phyloP scores from a whole-genome alignment of 1,140 invertebrate genomes.

The Zaprionus lachaisei region DNA sequence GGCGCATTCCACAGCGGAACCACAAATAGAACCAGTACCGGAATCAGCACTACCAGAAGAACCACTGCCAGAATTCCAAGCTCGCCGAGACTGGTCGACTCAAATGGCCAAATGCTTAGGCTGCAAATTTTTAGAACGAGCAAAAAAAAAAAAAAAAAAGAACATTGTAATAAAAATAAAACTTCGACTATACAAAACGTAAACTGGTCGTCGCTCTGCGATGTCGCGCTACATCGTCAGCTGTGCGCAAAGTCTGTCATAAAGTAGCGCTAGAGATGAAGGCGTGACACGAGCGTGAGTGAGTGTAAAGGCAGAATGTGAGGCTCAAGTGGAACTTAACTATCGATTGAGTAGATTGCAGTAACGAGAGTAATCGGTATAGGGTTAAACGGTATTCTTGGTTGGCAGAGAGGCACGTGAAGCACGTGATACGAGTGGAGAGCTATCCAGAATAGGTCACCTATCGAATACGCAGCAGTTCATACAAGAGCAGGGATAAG shows the following conservation, averaged over 20 bases:
- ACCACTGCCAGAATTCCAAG: constrained; percentile 3
- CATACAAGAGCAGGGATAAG: neutral
- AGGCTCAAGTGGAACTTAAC: neutral
- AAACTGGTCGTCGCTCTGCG: constrained; percentile 40
- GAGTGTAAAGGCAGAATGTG: neutral
- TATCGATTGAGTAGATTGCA: neutral
- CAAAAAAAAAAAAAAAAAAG: constrained; percentile 28
- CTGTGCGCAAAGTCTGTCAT: constrained; percentile 35
- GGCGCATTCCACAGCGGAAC: constrained; percentile 2
- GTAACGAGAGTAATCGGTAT: neutral
- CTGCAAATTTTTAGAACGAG: constrained; percentile 61
- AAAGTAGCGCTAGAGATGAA: constrained; percentile 11
- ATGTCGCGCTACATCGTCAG: constrained; percentile 9
- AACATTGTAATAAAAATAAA: constrained; percentile 5
- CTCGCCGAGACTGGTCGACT: neutral
- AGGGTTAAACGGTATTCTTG: neutral
- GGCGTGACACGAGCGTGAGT: constrained; percentile 10
- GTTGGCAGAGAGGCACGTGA: neutral
- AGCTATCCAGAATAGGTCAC: neutral
- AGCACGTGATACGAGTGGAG: neutral
- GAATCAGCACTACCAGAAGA: neutral
- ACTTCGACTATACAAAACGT: neutral
- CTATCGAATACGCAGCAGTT: neutral
- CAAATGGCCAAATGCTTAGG: constrained; percentile 34
- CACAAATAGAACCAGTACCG: constrained; percentile 7